These are phyloP conservation scores for Nemotelus nigrinus DNA, from an alignment of 2,888 invertebrate genomes.

Conservation along the genomic window DNA sequence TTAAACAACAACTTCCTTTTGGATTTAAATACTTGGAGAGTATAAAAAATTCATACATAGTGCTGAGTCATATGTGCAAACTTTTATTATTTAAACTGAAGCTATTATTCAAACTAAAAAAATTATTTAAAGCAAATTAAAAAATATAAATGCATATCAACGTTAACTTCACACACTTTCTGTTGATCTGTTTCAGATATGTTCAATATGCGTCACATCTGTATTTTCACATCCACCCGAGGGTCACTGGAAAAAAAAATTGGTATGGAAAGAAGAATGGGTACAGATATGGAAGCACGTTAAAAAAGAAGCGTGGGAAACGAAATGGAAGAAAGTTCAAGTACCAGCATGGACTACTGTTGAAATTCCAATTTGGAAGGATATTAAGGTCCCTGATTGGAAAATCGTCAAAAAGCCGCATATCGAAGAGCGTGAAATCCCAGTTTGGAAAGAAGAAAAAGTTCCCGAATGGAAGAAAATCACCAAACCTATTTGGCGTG, in stretches of 20 bases:
- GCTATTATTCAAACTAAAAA: too few relatives aligned
- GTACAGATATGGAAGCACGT: constrained; percentile 75
- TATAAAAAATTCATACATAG: too few relatives aligned
- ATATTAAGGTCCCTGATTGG: constrained; percentile 78
- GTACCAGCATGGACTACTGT: constrained; percentile 82
- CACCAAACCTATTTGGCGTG: constrained; percentile 68
- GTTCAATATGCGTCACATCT: constrained; percentile 61
- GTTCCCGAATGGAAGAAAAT: constrained; percentile 74
- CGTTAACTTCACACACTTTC: too few relatives aligned
- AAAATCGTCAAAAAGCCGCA: constrained; percentile 70
- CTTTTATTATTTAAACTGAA: too few relatives aligned
- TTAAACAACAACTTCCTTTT: too few relatives aligned
- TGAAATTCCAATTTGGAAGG: constrained; percentile 80
- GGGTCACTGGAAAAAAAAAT: constrained; percentile 84
- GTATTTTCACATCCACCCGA: constrained; percentile 66
- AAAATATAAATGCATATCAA: too few relatives aligned
- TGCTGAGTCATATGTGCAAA: too few relatives aligned
- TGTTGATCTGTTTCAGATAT: constrained; percentile 55
- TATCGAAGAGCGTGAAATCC: constrained; percentile 78
- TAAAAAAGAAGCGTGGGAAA: constrained; percentile 79
- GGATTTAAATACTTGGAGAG: too few relatives aligned
- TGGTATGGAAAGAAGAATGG: constrained; percentile 86
- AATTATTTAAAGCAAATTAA: too few relatives aligned
- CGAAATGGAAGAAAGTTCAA: constrained; percentile 79
- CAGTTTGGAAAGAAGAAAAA: constrained; percentile 77